phyloP scores from a whole-genome alignment of 2,888 invertebrate genomes.

The Meliscaeva auricollis region DNA sequence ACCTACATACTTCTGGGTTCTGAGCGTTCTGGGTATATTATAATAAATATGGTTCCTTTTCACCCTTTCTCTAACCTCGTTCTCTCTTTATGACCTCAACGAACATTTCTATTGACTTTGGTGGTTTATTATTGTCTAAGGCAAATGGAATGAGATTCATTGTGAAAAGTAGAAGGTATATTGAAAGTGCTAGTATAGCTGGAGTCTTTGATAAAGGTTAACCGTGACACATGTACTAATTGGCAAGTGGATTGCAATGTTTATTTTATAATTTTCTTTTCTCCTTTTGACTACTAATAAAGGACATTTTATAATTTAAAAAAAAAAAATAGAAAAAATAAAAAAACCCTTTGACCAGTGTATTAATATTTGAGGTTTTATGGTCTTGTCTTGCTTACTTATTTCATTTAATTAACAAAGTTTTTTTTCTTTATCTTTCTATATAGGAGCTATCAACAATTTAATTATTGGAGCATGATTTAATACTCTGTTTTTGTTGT shows the following conservation, averaged over 20 bases:
- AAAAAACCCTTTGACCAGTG: slow-evolving; percentile 5
- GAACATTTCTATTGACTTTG: slow-evolving; percentile 30
- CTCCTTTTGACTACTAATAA: background rate
- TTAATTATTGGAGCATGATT: background rate
- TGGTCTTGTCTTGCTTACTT: slow-evolving; percentile 19
- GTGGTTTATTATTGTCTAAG: slow-evolving; percentile 14
- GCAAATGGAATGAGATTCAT: slow-evolving; percentile 24
- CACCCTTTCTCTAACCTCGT: background rate
- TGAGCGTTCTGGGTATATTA: background rate
- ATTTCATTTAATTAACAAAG: slow-evolving; percentile 35
- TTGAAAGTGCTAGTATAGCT: slow-evolving; percentile 14
- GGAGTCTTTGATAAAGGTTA: slow-evolving; percentile 39
- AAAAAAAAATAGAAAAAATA: background rate
- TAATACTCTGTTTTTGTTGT: background rate
- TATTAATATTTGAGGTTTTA: slow-evolving; percentile 23
- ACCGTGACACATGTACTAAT: slow-evolving; percentile 55
- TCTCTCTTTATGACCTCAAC: background rate
- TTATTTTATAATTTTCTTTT: slow-evolving; percentile 7
- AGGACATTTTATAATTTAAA: background rate
- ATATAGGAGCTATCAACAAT: background rate
- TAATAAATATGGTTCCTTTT: slow-evolving; percentile 28
- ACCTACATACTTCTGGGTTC: background rate
- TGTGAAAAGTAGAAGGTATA: slow-evolving; percentile 1
- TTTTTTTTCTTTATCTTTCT: slow-evolving; percentile 10
- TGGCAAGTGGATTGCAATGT: slow-evolving; percentile 34